Conservation (phyloP, 2,797 vertebrate species). For the Myotis daubentonii region DNA sequence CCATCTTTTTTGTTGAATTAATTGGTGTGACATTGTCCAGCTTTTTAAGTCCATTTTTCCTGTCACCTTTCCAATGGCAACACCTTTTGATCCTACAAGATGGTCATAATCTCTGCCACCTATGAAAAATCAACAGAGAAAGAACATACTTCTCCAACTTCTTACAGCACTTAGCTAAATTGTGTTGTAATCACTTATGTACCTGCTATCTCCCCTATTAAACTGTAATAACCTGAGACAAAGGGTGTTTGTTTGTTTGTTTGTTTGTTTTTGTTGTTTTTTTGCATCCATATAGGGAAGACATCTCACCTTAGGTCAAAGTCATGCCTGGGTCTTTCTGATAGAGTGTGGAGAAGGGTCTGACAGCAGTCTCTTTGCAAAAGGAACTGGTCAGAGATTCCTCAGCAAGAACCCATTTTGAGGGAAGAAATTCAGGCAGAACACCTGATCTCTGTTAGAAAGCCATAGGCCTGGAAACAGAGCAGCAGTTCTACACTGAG, state of each 20-base stretch:
- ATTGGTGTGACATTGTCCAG: neutral
- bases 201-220: neutral
- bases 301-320: neutral
- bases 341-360: neutral
- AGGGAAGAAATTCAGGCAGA: neutral
- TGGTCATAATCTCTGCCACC: neutral
- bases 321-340: neutral
- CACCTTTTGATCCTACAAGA: neutral
- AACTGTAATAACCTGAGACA: neutral
- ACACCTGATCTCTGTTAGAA: neutral
- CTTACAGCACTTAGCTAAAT: neutral
- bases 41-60: neutral
- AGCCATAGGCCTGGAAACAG: neutral
- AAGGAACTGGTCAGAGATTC: neutral
- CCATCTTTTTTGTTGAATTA: no score
- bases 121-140: conserved; percentile 35
- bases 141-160: neutral
- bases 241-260: neutral
- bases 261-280: no score
- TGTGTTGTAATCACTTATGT: neutral
- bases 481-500: neutral
- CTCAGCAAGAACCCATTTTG: neutral
- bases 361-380: neutral
- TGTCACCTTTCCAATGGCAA: neutral
- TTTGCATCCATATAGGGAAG: neutral